Evolutionary conservation across 2,113 vertebrate genomes (phyloP).

Genomic region (Corythoichthys intestinalis): DNA sequence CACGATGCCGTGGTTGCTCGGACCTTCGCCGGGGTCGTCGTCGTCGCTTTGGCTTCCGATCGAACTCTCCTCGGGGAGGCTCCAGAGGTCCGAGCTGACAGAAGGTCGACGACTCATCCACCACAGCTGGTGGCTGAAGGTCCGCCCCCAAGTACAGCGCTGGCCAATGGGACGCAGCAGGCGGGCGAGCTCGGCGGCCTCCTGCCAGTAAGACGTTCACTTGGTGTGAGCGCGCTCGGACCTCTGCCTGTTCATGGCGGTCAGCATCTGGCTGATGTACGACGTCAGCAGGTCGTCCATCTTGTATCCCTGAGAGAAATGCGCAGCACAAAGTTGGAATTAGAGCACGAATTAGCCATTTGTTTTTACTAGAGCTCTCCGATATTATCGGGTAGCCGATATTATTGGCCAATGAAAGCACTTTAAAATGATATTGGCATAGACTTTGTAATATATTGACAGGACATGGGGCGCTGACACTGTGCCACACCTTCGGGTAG

Average conservation of each 20-base stretch:
- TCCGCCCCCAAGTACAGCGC: slow-evolving; percentile 79
- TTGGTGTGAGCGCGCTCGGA: slow-evolving; percentile 79
- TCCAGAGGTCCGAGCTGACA: slow-evolving; percentile 69
- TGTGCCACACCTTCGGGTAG: no score
- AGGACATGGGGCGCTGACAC: no score
- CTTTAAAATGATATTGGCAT: no score
- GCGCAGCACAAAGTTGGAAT: neutral
- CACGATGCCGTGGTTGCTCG: slow-evolving; percentile 66
- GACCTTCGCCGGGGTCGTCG: slow-evolving; percentile 59
- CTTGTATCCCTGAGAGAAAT: slow-evolving; percentile 86
- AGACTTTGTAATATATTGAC: no score
- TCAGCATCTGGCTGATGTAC: slow-evolving; percentile 98
- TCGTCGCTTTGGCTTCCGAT: slow-evolving; percentile 14
- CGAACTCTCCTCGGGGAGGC: slow-evolving; percentile 41
- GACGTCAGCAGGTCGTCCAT: slow-evolving; percentile 97
- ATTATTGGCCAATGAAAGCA: no score
- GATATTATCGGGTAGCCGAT: no score
- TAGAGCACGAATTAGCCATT: no score
- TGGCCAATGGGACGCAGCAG: slow-evolving; percentile 76
- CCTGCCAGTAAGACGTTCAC: slow-evolving; percentile 83
- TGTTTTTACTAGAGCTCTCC: neutral
- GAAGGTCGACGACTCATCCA: slow-evolving; percentile 78
- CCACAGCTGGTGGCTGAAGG: slow-evolving; percentile 76
- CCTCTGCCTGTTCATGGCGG: slow-evolving; percentile 91
- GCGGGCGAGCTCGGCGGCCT: slow-evolving; percentile 67